phyloP scores from a whole-genome alignment of 37 sponge, comb jelly and placozoan species.

The Chondrosia reniformis region DNA sequence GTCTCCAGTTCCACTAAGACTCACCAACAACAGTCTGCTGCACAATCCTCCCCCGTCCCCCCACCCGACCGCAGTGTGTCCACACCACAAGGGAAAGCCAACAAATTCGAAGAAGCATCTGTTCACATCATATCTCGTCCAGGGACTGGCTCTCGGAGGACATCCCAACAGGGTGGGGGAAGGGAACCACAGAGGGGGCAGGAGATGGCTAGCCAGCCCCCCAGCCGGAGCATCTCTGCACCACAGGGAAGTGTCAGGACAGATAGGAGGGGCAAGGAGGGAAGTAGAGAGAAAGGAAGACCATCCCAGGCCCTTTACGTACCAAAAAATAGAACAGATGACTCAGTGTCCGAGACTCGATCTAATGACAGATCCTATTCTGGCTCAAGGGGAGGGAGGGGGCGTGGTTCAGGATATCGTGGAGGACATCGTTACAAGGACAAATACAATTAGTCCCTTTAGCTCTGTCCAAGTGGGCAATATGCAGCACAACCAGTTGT shows the following conservation, averaged over 20 bases:
- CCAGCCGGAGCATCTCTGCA: background rate
- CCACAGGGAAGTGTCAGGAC: background rate
- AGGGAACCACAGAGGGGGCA: background rate
- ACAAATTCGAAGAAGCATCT: background rate
- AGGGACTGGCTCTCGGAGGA: background rate
- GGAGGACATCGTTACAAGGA: constrained; percentile 5
- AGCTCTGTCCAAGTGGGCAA: too few species aligned
- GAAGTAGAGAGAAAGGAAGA: background rate
- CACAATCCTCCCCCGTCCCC: background rate
- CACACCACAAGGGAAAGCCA: background rate
- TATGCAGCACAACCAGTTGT: too few species aligned
- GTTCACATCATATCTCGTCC: background rate
- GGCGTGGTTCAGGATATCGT: background rate
- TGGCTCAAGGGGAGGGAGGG: constrained; percentile 3
- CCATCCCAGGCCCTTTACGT: constrained; percentile 28
- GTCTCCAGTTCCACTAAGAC: background rate
- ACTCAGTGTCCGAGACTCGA: background rate
- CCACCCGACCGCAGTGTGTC: background rate
- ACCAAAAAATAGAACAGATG: constrained; percentile 17
- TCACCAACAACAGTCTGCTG: background rate
- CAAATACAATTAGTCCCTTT: background rate
- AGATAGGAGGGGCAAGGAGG: background rate
- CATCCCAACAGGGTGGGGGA: background rate
- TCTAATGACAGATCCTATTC: background rate
- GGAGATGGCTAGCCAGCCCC: too few species aligned